Evolutionary conservation across 2,888 invertebrate species (phyloP).

Genomic region (Drosophila atripex): DNA sequence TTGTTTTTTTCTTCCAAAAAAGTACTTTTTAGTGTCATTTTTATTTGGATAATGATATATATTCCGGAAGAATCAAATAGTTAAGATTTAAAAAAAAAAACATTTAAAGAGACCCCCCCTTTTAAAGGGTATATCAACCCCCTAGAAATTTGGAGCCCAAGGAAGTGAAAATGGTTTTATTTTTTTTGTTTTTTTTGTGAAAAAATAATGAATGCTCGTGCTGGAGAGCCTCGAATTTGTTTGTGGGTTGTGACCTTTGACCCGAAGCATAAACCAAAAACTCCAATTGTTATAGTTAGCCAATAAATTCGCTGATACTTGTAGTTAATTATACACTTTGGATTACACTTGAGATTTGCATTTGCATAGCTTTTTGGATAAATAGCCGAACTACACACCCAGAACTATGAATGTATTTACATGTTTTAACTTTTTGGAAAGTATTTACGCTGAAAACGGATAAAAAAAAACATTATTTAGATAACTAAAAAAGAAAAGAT

Average conservation of each 20-base stretch:
- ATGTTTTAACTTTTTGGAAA: conserved; percentile 56
- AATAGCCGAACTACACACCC: conserved; percentile 17
- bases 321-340: conserved; percentile 23
- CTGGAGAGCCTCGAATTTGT: neutral
- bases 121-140: too few species aligned
- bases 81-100: too few species aligned
- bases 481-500: conserved; percentile 16
- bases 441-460: conserved; percentile 24
- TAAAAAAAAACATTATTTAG: conserved; percentile 7
- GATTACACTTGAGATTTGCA: conserved; percentile 32
- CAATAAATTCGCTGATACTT: conserved; percentile 52
- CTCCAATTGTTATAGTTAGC: conserved; percentile 55
- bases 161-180: neutral
- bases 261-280: conserved; percentile 2
- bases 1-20: neutral
- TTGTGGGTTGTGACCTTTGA: neutral
- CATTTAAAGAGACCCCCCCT: too few species aligned
- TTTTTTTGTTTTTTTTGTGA: too few species aligned
- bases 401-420: conserved; percentile 28
- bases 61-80: too few species aligned
- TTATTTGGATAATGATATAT: too few species aligned
- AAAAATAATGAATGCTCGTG: neutral
- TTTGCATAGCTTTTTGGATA: conserved; percentile 66
- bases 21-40: too few species aligned
- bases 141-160: too few species aligned